Conservation (phyloP, 2,797 vertebrate genomes). For the Acropternis orthonyx region DNA sequence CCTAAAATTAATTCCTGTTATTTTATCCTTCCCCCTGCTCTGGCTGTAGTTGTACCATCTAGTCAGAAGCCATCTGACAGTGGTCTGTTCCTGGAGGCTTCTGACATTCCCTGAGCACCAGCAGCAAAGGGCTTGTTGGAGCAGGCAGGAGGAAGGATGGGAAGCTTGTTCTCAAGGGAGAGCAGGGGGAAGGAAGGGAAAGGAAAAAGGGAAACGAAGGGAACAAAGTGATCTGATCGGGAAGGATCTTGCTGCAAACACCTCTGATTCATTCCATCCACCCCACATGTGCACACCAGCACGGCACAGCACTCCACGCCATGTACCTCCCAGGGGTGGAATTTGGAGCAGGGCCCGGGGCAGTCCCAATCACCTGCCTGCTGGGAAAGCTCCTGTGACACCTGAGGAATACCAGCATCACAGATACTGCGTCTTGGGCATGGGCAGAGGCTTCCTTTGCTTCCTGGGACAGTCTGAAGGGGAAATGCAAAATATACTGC, state of each 20-base stretch:
- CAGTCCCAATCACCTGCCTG: rapidly evolving
- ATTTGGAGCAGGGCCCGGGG: neutral
- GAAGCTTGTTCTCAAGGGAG: neutral
- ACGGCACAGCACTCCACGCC: neutral
- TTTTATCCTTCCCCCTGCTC: neutral
- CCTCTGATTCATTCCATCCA: neutral
- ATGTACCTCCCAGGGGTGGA: neutral
- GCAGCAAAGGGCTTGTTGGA: neutral
- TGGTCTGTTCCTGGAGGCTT: neutral
- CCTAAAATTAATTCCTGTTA: neutral
- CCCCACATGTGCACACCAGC: neutral
- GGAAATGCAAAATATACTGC: neutral
- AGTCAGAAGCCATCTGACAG: neutral
- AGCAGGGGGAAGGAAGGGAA: neutral
- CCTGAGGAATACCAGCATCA: neutral
- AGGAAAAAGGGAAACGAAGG: neutral
- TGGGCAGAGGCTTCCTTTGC: neutral
- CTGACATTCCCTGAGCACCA: neutral
- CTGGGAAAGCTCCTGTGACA: neutral
- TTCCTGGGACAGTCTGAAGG: neutral
- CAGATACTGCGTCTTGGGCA: neutral
- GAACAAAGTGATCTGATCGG: neutral
- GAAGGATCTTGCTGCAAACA: neutral
- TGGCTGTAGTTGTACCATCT: neutral
- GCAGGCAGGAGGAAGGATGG: neutral